Base-by-base conservation (phyloP, 2,888 invertebrate species). In the Smittia aterrima region DNA sequence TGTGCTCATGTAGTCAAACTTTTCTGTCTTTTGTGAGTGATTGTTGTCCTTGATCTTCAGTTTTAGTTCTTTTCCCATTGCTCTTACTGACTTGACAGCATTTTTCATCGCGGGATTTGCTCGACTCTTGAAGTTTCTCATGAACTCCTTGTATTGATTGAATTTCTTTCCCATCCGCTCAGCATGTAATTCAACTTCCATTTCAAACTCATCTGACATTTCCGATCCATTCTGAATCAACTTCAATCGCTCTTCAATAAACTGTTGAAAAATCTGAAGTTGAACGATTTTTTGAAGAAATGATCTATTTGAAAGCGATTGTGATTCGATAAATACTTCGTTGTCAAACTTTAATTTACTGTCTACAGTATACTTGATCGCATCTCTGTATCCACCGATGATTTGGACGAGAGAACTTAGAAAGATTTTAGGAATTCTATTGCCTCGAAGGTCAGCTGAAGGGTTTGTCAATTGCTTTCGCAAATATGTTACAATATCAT, bases 201-300 rank as follows among this genome's bases (percentile, higher is more conserved):
- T 87, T 83, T 98, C 98, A 83, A 98, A 98, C 80, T 97, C 95
- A 82, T 98, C 98, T 40, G 92, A 92, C 81, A 95, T 95, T 0
- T 96, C 95, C 75, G 91, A 86, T 0, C 98, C 97, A n/a, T 92
- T 90, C 81, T 96, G 97, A 76, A 98, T 86, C 86, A 96, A 90
- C 78, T 93, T 92, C 77, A 98, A 84, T 78, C 98, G 87, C 83
- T 96, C 97, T 80, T 97, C 96, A 79, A 98, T 93, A 82, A 98
- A 96, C 92, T 96, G 95, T 81, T 93, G 93, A 82, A 97, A 97
- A 81, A 96, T 96, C 85, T 98, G 97, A 72, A 96, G 86, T 78
- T 95, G 90, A 78, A 96, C 85, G 90, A 97, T 94, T 84, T 95
- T 92, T 78, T 90, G 87, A 25, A 97, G 86, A 83, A 96, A 97